phyloP scores from a whole-genome alignment of 2,113 vertebrate genomes.

The Ameiurus melas region DNA sequence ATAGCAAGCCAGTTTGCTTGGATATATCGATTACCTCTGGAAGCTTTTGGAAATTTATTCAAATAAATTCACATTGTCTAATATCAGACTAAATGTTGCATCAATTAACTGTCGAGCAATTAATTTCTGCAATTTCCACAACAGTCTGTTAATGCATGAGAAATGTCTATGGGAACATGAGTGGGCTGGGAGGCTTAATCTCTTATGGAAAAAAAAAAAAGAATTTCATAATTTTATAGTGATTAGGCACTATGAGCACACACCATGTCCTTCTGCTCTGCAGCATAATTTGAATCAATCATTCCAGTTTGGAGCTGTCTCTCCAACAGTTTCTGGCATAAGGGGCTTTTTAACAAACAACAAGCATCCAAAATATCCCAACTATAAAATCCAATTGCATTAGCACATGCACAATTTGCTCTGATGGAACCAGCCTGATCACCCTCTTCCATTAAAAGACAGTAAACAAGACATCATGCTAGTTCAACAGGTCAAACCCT shows the following conservation, averaged over 20 bases:
- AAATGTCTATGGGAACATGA: background rate
- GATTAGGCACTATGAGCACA: background rate
- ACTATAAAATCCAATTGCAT: slow-evolving; percentile 34
- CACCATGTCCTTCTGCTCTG: background rate
- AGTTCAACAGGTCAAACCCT: background rate
- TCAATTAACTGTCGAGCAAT: background rate
- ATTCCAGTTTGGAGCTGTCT: background rate
- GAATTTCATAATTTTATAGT: background rate
- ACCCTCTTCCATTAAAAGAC: background rate
- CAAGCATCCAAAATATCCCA: slow-evolving; percentile 20
- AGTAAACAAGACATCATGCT: background rate
- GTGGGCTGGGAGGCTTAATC: background rate
- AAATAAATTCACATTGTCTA: background rate
- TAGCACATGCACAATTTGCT: slow-evolving; percentile 34
- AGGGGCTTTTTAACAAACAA: slow-evolving; percentile 10
- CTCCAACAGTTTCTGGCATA: slow-evolving; percentile 8
- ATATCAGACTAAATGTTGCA: background rate
- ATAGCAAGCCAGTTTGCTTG: background rate
- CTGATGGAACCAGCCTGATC: slow-evolving; percentile 9
- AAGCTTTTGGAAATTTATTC: background rate
- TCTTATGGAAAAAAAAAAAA: background rate
- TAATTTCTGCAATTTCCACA: background rate
- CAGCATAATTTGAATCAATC: slow-evolving; percentile 20
- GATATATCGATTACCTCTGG: background rate
- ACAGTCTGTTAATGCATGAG: background rate